Conservation (phyloP, 2,888 invertebrate species). For the Apoda limacodes region DNA sequence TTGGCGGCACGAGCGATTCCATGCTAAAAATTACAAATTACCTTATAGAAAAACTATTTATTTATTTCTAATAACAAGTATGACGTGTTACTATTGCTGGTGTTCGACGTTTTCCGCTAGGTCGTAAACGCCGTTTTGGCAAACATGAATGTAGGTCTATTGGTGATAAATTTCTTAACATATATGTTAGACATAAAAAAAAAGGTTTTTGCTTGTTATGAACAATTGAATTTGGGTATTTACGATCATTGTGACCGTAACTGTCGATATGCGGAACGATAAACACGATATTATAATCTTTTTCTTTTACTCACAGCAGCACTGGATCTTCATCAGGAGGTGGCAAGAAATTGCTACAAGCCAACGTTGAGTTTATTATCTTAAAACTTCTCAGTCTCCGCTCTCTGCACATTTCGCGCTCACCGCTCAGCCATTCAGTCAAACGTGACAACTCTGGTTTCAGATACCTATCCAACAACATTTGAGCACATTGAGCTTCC, state of each 20-base stretch:
- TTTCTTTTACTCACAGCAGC: constrained; percentile 63
- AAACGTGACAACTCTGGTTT: constrained; percentile 73
- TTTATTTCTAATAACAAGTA: no score
- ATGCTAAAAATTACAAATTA: constrained; percentile 40
- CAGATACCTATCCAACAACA: constrained; percentile 74
- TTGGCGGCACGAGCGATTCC: constrained; percentile 68
- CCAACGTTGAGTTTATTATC: constrained; percentile 74
- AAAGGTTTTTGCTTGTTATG: no score
- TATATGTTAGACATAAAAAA: no score
- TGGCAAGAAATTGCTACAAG: constrained; percentile 75
- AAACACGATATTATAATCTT: no score
- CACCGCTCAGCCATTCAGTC: constrained; percentile 63
- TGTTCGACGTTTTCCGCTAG: no score
- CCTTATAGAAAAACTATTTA: not conserved
- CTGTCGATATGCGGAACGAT: no score
- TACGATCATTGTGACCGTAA: no score
- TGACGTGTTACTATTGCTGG: no score
- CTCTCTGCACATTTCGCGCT: constrained; percentile 70
- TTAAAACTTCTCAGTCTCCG: constrained; percentile 76
- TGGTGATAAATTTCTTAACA: no score
- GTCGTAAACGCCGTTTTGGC: no score
- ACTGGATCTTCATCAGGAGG: constrained; percentile 74
- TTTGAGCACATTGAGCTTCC: constrained; percentile 76
- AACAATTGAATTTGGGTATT: no score
- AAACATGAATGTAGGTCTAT: no score